A percentile compares a stretch with the other conserved stretches of the same genome.
phyloP scores from a whole-genome alignment of 2,113 vertebrate genomes.

The Apus apus region DNA sequence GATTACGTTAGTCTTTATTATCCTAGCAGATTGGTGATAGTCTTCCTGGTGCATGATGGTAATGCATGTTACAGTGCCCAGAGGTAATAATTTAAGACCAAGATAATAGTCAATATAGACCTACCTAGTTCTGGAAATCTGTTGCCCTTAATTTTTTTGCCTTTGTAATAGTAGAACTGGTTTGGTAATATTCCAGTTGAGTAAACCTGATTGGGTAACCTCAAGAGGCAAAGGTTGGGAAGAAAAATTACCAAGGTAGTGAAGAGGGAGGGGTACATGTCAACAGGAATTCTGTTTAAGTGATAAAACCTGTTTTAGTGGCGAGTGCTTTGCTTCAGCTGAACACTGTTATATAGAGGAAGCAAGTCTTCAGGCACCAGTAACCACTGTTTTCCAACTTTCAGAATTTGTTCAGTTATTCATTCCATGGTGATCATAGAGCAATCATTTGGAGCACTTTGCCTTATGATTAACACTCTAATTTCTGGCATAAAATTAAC shows the following conservation, averaged over 20 bases:
- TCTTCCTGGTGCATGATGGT: not conserved
- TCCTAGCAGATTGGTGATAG: not conserved
- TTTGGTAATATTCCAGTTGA: not conserved
- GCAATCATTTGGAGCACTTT: not conserved
- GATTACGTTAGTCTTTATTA: not conserved
- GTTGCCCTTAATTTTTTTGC: not conserved
- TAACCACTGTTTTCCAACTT: not conserved
- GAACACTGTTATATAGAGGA: not conserved
- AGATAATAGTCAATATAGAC: not conserved
- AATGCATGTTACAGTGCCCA: not conserved
- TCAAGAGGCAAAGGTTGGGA: not conserved
- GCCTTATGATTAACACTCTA: not conserved
- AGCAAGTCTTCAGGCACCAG: not conserved
- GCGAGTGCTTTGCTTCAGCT: not conserved
- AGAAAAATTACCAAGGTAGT: not conserved
- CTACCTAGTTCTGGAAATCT: not conserved
- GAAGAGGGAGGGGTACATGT: not conserved
- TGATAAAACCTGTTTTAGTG: not conserved
- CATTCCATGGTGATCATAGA: not conserved
- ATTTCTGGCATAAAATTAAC: not conserved
- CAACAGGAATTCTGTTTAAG: not conserved
- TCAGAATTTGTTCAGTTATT: not conserved
- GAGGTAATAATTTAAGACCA: not conserved
- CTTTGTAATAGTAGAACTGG: not conserved
- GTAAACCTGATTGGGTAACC: not conserved